Conservation (phyloP, 2,113 vertebrate genomes). For the Octodon degus region DNA sequence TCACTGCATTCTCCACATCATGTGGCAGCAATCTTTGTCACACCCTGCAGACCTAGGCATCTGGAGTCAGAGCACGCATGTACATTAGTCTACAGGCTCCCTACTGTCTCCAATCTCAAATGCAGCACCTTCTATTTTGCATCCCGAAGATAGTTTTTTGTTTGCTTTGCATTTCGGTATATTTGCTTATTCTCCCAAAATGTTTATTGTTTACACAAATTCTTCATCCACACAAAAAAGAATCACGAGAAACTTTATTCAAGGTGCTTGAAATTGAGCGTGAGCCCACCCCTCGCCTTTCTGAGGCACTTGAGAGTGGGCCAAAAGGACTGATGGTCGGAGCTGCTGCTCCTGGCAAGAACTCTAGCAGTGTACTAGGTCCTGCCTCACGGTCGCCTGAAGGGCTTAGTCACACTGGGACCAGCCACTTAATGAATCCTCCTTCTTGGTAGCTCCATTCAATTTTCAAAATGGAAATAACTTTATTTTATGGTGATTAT, state of each 20-base stretch:
- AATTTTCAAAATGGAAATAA: neutral
- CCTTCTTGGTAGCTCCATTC: neutral
- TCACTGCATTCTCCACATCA: neutral
- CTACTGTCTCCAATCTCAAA: neutral
- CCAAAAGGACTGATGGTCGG: neutral
- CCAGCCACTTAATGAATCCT: no score
- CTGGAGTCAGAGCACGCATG: neutral
- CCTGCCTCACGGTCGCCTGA: no score
- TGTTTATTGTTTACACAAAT: neutral
- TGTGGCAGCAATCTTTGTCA: slow-evolving; percentile 1
- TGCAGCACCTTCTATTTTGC: neutral
- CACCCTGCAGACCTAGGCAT: neutral
- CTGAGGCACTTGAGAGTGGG: neutral
- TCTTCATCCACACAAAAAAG: neutral
- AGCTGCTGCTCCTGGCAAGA: neutral
- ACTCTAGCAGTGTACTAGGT: no score
- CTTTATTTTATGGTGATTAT: neutral
- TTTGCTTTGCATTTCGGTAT: neutral
- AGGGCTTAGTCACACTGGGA: neutral
- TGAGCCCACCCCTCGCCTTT: neutral
- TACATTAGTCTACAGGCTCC: neutral
- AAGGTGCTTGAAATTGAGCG: neutral
- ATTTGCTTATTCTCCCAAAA: neutral
- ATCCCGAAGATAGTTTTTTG: neutral
- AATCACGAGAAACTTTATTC: neutral